Percentiles rank a stretch among this genome's conserved stretches.
Evolutionary conservation across 2,797 vertebrate genomes (phyloP).

Genomic region (Acanthurus tractus): DNA sequence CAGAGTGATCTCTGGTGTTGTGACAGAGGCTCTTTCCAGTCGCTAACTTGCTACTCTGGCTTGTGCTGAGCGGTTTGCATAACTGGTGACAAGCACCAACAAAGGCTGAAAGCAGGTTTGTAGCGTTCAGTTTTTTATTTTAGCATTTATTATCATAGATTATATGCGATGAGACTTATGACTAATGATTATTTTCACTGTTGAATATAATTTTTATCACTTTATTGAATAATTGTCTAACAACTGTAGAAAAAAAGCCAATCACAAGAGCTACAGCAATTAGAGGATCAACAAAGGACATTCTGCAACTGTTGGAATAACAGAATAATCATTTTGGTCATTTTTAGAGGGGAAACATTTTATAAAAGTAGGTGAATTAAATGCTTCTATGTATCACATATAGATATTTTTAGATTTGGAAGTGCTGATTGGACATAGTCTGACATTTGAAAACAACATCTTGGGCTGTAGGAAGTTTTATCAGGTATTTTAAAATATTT

Average conservation of each 20-base stretch:
- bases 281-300: background rate
- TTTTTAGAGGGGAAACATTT: background rate
- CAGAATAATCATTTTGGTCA: background rate
- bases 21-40: constrained; percentile 29
- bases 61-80: constrained; percentile 4
- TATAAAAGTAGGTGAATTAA: background rate
- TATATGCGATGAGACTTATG: background rate
- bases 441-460: background rate
- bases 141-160: background rate
- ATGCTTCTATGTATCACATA: background rate
- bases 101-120: background rate
- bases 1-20: constrained; percentile 14
- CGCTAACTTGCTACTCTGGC: constrained; percentile 9
- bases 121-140: background rate
- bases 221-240: background rate
- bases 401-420: background rate
- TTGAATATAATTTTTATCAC: background rate
- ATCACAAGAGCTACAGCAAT: background rate
- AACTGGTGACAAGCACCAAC: background rate
- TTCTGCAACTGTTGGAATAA: background rate
- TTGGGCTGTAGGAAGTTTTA: background rate
- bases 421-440: background rate
- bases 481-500: background rate
- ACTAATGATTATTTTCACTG: background rate
- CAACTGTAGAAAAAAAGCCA: background rate